A percentile compares a stretch with the other conserved stretches of the same genome.
Evolutionary conservation across 35 echinoderm and acorn worm species (phyloP).

Genomic region (Anneissia japonica): DNA sequence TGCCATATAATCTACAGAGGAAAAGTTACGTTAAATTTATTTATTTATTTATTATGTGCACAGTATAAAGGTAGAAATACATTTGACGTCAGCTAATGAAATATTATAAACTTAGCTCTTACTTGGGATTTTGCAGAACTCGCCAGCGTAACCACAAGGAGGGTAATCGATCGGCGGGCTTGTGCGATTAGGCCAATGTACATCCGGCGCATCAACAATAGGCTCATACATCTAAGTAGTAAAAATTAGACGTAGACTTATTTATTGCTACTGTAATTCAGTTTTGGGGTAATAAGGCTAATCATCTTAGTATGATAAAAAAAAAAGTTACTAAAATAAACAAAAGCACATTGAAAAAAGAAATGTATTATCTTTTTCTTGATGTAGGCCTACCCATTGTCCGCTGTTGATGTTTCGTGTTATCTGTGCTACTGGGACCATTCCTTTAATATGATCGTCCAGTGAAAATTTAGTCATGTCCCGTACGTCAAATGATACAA

Average conservation of each 20-base stretch:
- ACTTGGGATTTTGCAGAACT: conserved; percentile 74
- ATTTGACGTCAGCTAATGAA: too few relatives aligned
- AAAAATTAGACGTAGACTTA: too few relatives aligned
- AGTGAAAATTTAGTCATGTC: conserved; percentile 13
- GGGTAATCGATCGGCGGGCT: conserved; percentile 74
- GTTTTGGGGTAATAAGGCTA: too few relatives aligned
- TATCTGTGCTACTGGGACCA: background rate
- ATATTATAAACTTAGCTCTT: too few relatives aligned
- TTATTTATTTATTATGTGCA: too few relatives aligned
- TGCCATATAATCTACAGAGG: background rate
- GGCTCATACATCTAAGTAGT: background rate
- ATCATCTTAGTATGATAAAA: too few relatives aligned
- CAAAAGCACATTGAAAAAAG: too few relatives aligned
- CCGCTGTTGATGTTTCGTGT: background rate
- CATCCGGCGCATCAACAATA: background rate
- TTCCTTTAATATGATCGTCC: background rate
- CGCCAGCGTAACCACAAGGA: conserved; percentile 65
- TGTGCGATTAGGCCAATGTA: conserved; percentile 46
- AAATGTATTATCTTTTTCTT: too few relatives aligned
- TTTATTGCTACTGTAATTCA: too few relatives aligned
- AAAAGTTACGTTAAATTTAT: too few relatives aligned
- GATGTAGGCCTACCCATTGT: background rate
- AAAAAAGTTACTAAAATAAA: too few relatives aligned
- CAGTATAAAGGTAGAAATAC: too few relatives aligned
- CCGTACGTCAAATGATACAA: conserved; percentile 26